Evolutionary conservation across 2,113 vertebrate genomes (phyloP), one percentile per base, ranked within the genome.

Genomic region (Odobenus rosmarus): DNA sequence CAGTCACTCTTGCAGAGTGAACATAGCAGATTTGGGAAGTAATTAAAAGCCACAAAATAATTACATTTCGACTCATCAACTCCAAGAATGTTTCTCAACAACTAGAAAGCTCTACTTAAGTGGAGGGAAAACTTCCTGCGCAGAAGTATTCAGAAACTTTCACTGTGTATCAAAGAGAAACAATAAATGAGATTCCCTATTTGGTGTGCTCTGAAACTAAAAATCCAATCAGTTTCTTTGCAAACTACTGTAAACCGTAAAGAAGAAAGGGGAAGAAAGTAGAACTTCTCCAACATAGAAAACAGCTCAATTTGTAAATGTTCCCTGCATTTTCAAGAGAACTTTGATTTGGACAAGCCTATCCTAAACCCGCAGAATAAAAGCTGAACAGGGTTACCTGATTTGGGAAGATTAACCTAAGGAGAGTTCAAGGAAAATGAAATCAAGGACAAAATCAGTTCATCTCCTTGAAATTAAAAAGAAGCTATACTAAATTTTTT

Each of bases 11-110:
- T 95, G 77, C 83, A 96, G 59, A 12, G 31, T 61, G 64, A 39
- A 88, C 31, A 93, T 16, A 95, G 53, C 71, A 86, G 96, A 95
- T 87, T 88, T 92, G 49, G 39, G 51, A 94, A 95, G 67, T 55
- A 96, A 96, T 96, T 97, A 96, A 61, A 97, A 97, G 74, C 64
- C 0, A 0, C 31, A 74, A 98, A 96, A 94, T 62, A 74, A 94
- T 79, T 91, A 59, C 19, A 84, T 82, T 64, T 72, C 0, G 19
- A 87, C 89, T 97, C 76, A 98, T 98, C 84, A 96, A 91, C 91
- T 90, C 2, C 21, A 95, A 96, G 67, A 95, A 94, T 57, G 92
- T 93, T 64, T 14, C 0, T 87, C 23, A 96, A 93, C 83, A 74
- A 81, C 62, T 62, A 81, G 51, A 96, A 97, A 24, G 31, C 19